phyloP scores from a whole-genome alignment of 2,113 vertebrate species.

The Casuarius casuarius region DNA sequence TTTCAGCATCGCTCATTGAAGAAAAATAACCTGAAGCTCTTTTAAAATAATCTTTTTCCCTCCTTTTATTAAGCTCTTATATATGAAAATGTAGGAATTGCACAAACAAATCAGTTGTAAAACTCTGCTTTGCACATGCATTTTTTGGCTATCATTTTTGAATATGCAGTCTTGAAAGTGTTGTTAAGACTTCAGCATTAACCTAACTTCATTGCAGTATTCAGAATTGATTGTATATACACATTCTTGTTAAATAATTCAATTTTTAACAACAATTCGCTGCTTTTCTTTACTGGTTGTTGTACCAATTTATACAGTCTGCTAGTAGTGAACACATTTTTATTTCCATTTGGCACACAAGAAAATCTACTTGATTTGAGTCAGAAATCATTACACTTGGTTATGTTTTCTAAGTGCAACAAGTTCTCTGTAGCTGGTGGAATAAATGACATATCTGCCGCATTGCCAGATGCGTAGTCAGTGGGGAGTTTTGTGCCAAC shows the following conservation, averaged over 20 bases:
- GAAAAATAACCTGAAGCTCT: neutral
- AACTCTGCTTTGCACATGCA: neutral
- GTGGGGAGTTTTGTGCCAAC: neutral
- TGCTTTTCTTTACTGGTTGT: neutral
- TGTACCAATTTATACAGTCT: neutral
- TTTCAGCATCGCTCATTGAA: neutral
- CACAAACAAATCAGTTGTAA: neutral
- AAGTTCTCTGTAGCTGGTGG: neutral
- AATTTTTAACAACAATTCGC: neutral
- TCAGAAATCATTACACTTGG: neutral
- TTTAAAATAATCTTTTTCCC: neutral
- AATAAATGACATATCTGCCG: neutral
- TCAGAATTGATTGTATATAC: neutral
- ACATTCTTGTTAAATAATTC: conserved; percentile 18
- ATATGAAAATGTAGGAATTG: neutral
- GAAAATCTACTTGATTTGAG: neutral
- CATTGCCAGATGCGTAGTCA: neutral
- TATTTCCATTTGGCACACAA: neutral
- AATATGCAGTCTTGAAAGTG: neutral
- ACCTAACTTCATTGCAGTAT: neutral
- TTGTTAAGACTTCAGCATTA: neutral
- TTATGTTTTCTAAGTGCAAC: neutral
- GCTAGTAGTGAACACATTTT: neutral
- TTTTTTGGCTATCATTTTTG: neutral
- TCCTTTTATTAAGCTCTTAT: neutral